Percentiles rank a stretch among this genome's conserved stretches.
Evolutionary conservation across 2,888 invertebrate species (phyloP).

Genomic region (Branchipolynoe longqiensis): DNA sequence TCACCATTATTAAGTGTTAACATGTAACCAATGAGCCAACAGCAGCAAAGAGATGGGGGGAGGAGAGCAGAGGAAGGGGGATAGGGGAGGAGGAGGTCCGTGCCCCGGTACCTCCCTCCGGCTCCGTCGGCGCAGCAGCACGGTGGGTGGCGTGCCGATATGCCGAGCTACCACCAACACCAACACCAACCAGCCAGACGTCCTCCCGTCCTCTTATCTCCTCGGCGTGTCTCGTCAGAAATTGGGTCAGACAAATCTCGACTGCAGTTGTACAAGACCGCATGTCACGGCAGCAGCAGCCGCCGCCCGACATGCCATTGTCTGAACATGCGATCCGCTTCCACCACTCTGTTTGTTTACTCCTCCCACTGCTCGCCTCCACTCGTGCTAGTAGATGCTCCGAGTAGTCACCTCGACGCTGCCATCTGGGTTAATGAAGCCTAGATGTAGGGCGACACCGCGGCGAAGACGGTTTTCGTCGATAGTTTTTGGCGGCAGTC

Average conservation of each 20-base stretch:
- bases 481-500: constrained; percentile 52
- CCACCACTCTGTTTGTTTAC: constrained; percentile 53
- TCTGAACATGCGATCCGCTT: constrained; percentile 52
- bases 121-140: too few species aligned
- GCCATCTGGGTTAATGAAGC: constrained; percentile 26
- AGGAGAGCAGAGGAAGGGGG: neutral
- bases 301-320: constrained; percentile 51
- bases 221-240: constrained; percentile 31
- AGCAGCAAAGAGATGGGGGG: neutral
- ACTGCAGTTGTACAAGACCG: constrained; percentile 17
- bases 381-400: neutral
- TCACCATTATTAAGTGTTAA: constrained; percentile 50
- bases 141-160: too few species aligned
- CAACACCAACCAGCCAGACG: too few species aligned
- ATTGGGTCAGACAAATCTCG: constrained; percentile 55
- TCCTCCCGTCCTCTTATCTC: constrained; percentile 10
- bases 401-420: constrained; percentile 19
- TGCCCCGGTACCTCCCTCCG: too few species aligned
- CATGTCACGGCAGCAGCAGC: constrained; percentile 41
- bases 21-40: constrained; percentile 35
- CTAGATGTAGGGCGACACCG: neutral
- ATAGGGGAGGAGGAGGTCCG: neutral
- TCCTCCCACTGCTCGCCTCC: neutral
- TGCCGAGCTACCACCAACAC: too few species aligned
- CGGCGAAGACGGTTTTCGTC: constrained; percentile 26